Evolutionary conservation across 2,113 vertebrate species (phyloP), one percentile per base, ranked within the genome.

Genomic region (Triplophysa dalaica): DNA sequence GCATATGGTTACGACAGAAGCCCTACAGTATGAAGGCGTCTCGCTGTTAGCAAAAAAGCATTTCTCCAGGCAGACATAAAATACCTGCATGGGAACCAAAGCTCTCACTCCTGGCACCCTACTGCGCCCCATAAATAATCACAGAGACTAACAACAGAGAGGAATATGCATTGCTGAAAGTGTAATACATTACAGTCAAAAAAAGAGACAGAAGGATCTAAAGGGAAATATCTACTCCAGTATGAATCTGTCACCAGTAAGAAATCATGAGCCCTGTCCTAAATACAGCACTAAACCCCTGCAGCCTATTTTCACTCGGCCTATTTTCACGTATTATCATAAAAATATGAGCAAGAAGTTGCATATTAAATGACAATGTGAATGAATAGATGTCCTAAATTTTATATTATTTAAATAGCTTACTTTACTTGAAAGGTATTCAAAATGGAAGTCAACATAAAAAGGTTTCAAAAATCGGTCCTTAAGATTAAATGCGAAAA

Each of bases 91-190:
- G 70, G 41, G 66, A 19, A 48, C n/a, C 29, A 38, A 50, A 29
- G 38, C 12, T 73, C 75, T 60, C 33, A 66, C 50, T 79, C 17
- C 41, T 60, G 60, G 66, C 33, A 66, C 60, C 56, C 73, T 66
- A 78, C 65, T 62, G 77, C 56, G 58, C 26, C 61, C 48, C 58
- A 82, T 70, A 54, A 82, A 82, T 80, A 85, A 78, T 81, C 68
- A 77, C 79, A 82, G 70, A 64, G 64, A 74, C 24, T 62, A 68
- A 81, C 74, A 82, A 75, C 60, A 66, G 69, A 80, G 64, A 22
- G 69, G 69, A 78, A 70, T 79, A 79, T 17, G 63, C 24, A 41
- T 52, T 66, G 77, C 61, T 75, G 64, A 77, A 82, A 78, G 62
- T 79, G 56, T 75, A 22, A 81, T 29, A 38, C 38, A 77, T 12